A percentile compares a stretch with the other conserved stretches of the same genome.
These are phyloP conservation scores for Scortum barcoo DNA, from an alignment of 2,113 vertebrate genomes.

Conservation along the genomic window DNA sequence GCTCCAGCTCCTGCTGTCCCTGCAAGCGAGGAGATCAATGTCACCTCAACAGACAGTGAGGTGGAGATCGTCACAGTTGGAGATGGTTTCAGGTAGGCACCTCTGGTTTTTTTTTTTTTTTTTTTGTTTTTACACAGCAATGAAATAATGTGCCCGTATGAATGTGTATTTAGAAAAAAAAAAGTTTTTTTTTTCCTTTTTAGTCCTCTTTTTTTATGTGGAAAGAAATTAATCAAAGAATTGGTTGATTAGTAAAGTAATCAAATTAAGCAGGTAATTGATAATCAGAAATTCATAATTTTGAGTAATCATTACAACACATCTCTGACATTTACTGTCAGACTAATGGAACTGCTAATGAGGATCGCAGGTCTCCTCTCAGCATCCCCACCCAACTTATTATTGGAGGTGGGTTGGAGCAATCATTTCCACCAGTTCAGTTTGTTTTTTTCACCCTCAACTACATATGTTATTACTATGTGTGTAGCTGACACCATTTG, in stretches of 20 bases:
- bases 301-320: neutral
- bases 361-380: neutral
- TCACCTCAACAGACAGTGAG: conserved; percentile 99
- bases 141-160: neutral
- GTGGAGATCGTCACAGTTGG: conserved; percentile 98
- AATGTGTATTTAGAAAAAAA: too few relatives aligned
- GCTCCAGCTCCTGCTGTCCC: conserved; percentile 92
- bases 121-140: neutral
- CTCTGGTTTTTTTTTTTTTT: too few relatives aligned
- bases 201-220: neutral
- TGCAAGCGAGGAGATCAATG: conserved; percentile 99
- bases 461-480: neutral
- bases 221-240: neutral
- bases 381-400: neutral
- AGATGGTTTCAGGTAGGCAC: conserved; percentile 93
- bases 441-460: neutral
- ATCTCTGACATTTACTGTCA: neutral
- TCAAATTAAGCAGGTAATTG: neutral
- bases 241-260: neutral
- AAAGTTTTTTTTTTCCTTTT: neutral
- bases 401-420: neutral
- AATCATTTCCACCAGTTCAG: neutral
- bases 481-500: neutral
- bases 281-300: neutral
- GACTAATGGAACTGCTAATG: neutral